Evolutionary conservation across 2,888 invertebrate genomes (phyloP), one percentile per base, ranked within the genome.

Genomic region (Idaea straminata): DNA sequence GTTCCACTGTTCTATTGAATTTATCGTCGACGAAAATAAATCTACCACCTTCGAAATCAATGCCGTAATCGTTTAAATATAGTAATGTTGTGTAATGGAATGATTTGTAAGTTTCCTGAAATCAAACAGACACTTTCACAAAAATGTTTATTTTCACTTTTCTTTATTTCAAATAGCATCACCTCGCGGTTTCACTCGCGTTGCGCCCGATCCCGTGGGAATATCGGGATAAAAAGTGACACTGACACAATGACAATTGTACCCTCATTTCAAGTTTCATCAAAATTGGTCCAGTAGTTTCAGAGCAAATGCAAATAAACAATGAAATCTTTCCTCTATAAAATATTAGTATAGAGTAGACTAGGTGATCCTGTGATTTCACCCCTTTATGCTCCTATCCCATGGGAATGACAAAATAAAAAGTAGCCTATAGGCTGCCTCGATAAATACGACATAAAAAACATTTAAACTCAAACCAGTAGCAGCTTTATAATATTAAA

Each of bases 41-140:
- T 79, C 97, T 91, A 34, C 98, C 98, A 34, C 98, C 98, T 80
- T 95, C 89, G 80, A 97, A 98, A 82, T 98, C 97, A 66, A 93
- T 88, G 15, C 93, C 94, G 79, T 95, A 97, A 83, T 97, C 96
- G 66, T 94, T 95, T 64, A 98, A 90, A 85, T 98, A 98, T 0
- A 98, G 86, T 15, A 98, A 86, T 5, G 97, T 95, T 25, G 98
- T 98, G 80, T 96, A 98, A 84, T 97, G 97, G 82, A 97, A 98
- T 66, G 97, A 95, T 81, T 96, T 95, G 79, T 97, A 97, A 0
- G 97, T 96, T 83, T 96, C 96, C 97, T 97, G 84, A 67, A 93
- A 93, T 36, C 63, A 67, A n/a, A 73, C 73, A 70, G 15, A 61
- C 64, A 3, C 62, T 15, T 62, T 47, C 65, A n/a, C n/a, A n/a